phyloP scores from a whole-genome alignment of 2,888 invertebrate genomes.

The Epinotia bilunana region DNA sequence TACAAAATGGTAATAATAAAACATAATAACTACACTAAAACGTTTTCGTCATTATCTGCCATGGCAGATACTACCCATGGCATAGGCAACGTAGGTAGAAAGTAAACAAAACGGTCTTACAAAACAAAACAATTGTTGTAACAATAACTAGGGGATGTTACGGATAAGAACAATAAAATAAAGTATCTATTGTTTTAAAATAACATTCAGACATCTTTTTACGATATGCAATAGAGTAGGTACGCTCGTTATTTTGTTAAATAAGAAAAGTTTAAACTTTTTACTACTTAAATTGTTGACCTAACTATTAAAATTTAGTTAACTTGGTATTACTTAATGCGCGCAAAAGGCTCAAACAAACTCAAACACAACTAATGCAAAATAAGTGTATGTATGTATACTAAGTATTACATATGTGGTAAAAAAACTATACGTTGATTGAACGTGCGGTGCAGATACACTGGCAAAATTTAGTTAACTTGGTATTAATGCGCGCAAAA shows the following conservation, averaged over 20 bases:
- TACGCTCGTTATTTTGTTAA: neutral
- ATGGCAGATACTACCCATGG: too few relatives aligned
- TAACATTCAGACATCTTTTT: neutral
- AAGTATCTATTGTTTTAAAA: constrained; percentile 5
- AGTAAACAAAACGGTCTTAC: constrained; percentile 20
- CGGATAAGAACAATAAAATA: neutral
- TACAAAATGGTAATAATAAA: neutral
- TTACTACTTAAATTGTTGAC: neutral
- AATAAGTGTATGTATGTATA: too few relatives aligned
- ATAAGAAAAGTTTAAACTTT: neutral
- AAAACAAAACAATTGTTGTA: neutral
- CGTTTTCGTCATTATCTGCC: constrained; percentile 3
- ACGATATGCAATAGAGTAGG: neutral
- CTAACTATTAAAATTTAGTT: too few relatives aligned
- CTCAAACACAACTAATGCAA: too few relatives aligned
- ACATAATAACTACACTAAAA: constrained; percentile 2
- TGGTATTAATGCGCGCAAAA: too few relatives aligned
- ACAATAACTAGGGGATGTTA: neutral
- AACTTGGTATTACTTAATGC: too few relatives aligned
- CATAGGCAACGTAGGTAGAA: constrained; percentile 13
- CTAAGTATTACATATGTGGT: too few relatives aligned
- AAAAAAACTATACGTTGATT: too few relatives aligned
- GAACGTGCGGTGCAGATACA: too few relatives aligned
- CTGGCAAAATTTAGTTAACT: too few relatives aligned
- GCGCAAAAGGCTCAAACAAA: too few relatives aligned